Base-by-base conservation (phyloP, 2,113 vertebrate species). In the Oreotrochilus melanogaster region DNA sequence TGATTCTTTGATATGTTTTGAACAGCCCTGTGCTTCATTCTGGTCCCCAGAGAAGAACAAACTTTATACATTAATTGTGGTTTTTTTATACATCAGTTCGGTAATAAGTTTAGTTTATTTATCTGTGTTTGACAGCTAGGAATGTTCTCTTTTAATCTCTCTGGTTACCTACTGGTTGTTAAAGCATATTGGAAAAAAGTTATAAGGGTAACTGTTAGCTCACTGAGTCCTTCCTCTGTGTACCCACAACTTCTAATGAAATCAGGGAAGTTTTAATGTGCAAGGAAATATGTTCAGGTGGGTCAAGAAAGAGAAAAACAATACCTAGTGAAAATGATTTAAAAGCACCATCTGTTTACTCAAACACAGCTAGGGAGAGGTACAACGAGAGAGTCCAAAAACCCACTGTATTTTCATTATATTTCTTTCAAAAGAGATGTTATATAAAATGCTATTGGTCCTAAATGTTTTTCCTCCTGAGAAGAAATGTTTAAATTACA, bases 321-420 rank as follows among this genome's bases (percentile, higher is more conserved):
- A 90, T 86, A 43, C 43, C 19, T 22, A 66, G 28, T 30, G 18
- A 80, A 93, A 88, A 93, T 74, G 4, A 92, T 70, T 93, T 92
- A 73, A 90, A 93, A 91, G 76, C 56, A 92, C 56, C 91, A 86
- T 56, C 89, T 92, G 88, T 71, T 90, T 86, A 73, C 62, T 92
- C 30, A 93, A 70, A 62, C 53, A 43, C 78, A 92, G 64, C 64
- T 71, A 74, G 56, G 42, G 23, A 86, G 33, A 79, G 14, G 66
- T 66, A 87, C 3, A 18, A n/a, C n/a, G n/a, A 73, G 2, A 2
- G 14, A 56, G 31, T 70, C 62, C 45, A 95, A 91, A 91, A 88
- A 58, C 30, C n/a, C 54, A 73, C 5, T 53, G 85, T 2, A 78
- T 91, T 93, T 88, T 91, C 53, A 78, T 87, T 78, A 33, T 24